phyloP scores from a whole-genome alignment of 2,888 invertebrate species.

The Linyphia triangularis region DNA sequence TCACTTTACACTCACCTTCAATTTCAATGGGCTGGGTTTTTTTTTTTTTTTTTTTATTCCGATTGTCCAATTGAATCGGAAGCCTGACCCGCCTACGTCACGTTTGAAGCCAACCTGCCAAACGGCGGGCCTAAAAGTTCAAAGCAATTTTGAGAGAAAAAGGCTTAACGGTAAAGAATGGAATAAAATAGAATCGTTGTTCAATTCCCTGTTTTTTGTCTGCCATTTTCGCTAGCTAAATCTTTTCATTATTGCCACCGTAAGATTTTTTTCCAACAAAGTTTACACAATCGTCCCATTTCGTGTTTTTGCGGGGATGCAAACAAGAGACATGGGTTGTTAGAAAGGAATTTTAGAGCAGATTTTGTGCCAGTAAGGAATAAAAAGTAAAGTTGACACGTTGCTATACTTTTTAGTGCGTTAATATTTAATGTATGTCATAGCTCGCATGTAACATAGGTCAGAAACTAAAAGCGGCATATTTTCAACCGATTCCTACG shows the following conservation, averaged over 20 bases:
- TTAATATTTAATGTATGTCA: too few relatives aligned
- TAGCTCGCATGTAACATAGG: too few relatives aligned
- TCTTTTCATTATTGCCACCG: neutral
- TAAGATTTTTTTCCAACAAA: neutral
- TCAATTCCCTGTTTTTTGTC: neutral
- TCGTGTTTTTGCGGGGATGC: neutral
- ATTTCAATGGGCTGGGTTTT: neutral
- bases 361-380: neutral
- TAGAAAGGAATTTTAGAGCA: neutral
- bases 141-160: conserved; percentile 55
- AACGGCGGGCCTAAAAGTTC: conserved; percentile 25
- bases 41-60: neutral
- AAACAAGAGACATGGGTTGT: neutral
- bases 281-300: neutral
- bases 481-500: too few relatives aligned
- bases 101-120: conserved; percentile 17
- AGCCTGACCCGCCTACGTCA: conserved; percentile 43
- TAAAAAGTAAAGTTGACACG: neutral
- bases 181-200: neutral
- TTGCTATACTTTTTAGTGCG: too few relatives aligned
- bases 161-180: neutral
- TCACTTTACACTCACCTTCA: conserved; percentile 7
- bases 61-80: conserved; percentile 32
- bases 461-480: too few relatives aligned
- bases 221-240: conserved; percentile 16